These are phyloP conservation scores for Ennomos quercinarius DNA, from an alignment of 2,888 invertebrate species.

Conservation along the genomic window DNA sequence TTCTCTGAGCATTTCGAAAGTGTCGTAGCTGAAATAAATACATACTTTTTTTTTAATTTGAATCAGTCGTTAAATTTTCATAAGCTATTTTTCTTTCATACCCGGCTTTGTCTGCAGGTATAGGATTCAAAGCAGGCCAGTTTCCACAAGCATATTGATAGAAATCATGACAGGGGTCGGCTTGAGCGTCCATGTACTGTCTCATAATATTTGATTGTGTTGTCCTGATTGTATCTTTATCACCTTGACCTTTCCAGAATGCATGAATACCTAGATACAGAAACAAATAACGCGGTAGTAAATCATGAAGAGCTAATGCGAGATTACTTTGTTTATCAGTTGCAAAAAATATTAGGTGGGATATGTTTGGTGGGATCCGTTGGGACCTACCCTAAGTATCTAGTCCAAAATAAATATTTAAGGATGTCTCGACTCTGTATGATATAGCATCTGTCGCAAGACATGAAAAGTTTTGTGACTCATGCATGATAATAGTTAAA, in stretches of 20 bases:
- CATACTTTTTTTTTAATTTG: not conserved
- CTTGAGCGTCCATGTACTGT: slow-evolving; percentile 90
- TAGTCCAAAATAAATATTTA: too few species aligned
- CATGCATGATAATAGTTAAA: not conserved
- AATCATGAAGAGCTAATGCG: too few species aligned
- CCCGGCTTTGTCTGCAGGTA: slow-evolving; percentile 94
- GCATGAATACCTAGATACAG: slow-evolving; percentile 71
- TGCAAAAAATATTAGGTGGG: too few species aligned
- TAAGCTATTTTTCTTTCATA: slow-evolving; percentile 42
- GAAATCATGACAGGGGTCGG: slow-evolving; percentile 93
- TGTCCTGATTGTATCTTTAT: slow-evolving; percentile 82
- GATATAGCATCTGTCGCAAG: too few species aligned
- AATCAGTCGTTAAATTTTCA: not conserved
- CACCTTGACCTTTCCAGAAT: slow-evolving; percentile 86
- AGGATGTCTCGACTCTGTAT: too few species aligned
- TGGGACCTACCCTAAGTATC: too few species aligned
- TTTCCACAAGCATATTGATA: slow-evolving; percentile 95
- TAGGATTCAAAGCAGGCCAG: slow-evolving; percentile 93
- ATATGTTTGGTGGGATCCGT: too few species aligned
- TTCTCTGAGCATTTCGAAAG: slow-evolving; percentile 95
- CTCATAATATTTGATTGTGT: slow-evolving; percentile 90
- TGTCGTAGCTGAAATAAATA: slow-evolving; percentile 87
- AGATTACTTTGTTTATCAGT: too few species aligned
- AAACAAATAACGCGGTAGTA: not conserved
- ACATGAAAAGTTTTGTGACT: too few species aligned